These are phyloP conservation scores for Phalacrocorax carbo DNA, from an alignment of 2,113 vertebrate genomes.

Conservation along the genomic window DNA sequence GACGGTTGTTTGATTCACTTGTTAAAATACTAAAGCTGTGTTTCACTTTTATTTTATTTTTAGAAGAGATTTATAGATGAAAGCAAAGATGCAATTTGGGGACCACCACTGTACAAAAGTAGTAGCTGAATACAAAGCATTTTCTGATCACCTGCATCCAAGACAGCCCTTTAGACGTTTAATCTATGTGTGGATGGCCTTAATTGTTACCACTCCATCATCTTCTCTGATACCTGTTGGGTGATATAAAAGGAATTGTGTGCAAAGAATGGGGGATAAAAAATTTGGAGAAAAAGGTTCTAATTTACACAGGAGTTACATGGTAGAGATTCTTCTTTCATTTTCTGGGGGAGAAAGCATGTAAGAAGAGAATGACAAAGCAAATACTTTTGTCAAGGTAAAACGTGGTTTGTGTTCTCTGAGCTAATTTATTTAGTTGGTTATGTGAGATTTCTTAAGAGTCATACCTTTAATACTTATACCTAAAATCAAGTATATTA, in stretches of 20 bases:
- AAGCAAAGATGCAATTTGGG: constrained; percentile 57
- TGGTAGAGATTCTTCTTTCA: background rate
- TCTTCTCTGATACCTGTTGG: constrained; percentile 20
- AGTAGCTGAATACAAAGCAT: constrained; percentile 47
- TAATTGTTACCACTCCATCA: constrained; percentile 68
- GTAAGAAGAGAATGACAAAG: constrained; percentile 19
- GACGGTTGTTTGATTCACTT: constrained; percentile 33
- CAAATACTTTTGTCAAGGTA: constrained; percentile 24
- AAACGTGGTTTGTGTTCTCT: constrained; percentile 28
- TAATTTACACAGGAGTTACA: constrained; percentile 26
- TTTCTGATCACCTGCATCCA: constrained; percentile 46
- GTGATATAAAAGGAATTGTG: constrained; percentile 8
- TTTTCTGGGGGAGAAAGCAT: constrained; percentile 14
- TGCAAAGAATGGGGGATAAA: constrained; percentile 8
- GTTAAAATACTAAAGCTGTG: constrained; percentile 13
- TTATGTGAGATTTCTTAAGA: constrained; percentile 9
- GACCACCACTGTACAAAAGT: constrained; percentile 66
- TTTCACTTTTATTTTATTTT: constrained; percentile 25
- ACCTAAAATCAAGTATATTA: constrained; percentile 49
- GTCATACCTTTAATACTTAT: constrained; percentile 33
- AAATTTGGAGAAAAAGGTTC: background rate
- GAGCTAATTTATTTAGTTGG: background rate
- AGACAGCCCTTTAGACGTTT: constrained; percentile 34
- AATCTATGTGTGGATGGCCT: constrained; percentile 64
- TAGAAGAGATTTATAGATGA: constrained; percentile 28